Base-by-base conservation (phyloP, 2,797 vertebrate genomes). In the Alfaro cultratus region DNA sequence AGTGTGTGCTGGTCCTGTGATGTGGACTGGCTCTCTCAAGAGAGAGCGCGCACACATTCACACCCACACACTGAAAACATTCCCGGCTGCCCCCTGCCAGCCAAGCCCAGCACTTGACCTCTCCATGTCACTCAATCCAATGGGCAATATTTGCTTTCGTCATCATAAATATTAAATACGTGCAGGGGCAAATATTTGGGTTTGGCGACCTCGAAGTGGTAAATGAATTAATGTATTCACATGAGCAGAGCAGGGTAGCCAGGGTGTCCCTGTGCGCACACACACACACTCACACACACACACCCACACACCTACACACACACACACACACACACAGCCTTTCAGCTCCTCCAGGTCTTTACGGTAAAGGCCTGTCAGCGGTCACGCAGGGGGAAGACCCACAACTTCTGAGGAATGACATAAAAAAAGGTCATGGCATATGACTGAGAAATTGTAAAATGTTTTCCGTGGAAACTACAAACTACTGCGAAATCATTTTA, bases 141-240 rank as follows among this genome's bases (percentile, higher is more conserved):
- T 77, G 11, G 85, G 88, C 92, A 93, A 93, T 96, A 91, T 96
- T 96, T 96, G 91, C 92, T 93, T 95, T 94, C 90, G 89, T 95
- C 94, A 96, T 95, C 95, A 96, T 96, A 95, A 96, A 96, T 96
- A 96, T 96, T 95, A 96, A 96, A 95, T 94, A 96, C 94, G 90
- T 84, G 85, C 89, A 87, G 84, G 75, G 88, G 93, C 89, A 95
- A 96, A 96, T 96, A 96, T 96, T 96, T 96, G 90, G 91, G 92
- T 95, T 95, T 92, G 93, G 92, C 90, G 87, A 94, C 93, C 90
- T 92, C 92, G 84, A 96, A 96, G 95, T 95, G 93, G 92, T 91
- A 93, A 94, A 94, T 96, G 95, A 96, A 96, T 95, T 94, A 92
- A 94, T 91, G 94, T 92, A 96, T 96, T 96, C 94, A 95, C 81